Conservation (phyloP, 1,140 invertebrate species). For the Drosophila prosaltans region DNA sequence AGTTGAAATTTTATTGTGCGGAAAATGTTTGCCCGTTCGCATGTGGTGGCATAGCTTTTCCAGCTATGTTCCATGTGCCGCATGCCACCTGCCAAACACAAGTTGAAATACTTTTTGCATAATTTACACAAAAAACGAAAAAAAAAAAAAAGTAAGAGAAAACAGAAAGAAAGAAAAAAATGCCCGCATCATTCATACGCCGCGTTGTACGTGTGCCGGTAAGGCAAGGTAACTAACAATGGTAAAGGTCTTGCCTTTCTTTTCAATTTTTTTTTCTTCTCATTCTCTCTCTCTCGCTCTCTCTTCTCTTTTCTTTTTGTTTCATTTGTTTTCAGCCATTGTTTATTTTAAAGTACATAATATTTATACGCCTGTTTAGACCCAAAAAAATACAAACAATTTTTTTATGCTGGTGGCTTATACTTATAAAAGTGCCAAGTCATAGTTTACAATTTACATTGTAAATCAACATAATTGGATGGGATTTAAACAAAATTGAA, state of each 20-base stretch:
- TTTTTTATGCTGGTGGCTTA: background rate
- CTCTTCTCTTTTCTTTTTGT: conserved; percentile 6
- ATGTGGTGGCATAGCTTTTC: background rate
- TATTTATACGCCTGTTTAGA: conserved; percentile 28
- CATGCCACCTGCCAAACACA: conserved; percentile 33
- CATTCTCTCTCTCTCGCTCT: conserved; percentile 3
- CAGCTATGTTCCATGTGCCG: conserved; percentile 42
- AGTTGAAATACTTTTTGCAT: conserved; percentile 62
- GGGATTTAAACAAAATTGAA: conserved; percentile 5
- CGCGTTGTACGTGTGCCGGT: conserved; percentile 36
- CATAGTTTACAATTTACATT: too few species aligned
- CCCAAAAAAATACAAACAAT: background rate
- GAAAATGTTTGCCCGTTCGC: conserved; percentile 55
- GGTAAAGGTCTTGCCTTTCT: conserved; percentile 20
- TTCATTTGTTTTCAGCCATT: conserved; percentile 49
- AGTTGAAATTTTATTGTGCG: conserved; percentile 66
- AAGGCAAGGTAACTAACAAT: conserved; percentile 72
- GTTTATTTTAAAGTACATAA: conserved; percentile 52
- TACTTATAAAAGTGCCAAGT: background rate
- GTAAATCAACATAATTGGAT: conserved; percentile 5
- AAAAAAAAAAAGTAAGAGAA: conserved; percentile 5
- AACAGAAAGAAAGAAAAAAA: conserved; percentile 22
- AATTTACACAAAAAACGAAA: conserved; percentile 45
- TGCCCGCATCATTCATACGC: conserved; percentile 57
- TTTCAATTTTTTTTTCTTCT: conserved; percentile 14